Conservation (phyloP, 2,797 vertebrate species). For the Sphenodon punctatus region DNA sequence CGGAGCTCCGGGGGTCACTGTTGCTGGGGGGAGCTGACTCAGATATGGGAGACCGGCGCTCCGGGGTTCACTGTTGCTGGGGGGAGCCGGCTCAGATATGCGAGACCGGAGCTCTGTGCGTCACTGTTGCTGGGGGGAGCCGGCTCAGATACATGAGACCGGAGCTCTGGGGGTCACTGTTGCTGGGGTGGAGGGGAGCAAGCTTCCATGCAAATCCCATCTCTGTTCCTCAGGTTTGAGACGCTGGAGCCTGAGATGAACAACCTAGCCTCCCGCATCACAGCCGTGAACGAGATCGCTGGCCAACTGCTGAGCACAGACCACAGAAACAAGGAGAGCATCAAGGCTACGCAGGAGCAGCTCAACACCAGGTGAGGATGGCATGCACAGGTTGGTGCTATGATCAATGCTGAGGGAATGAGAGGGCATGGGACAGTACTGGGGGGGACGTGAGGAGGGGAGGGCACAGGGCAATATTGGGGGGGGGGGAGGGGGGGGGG, state of each 20-base stretch:
- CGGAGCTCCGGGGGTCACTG: too few species aligned
- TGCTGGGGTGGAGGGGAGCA: too few species aligned
- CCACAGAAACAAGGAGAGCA: slow-evolving; percentile 85
- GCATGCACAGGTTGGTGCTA: neutral
- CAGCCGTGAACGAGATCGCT: slow-evolving; percentile 86
- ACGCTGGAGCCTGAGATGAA: slow-evolving; percentile 97
- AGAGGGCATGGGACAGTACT: neutral
- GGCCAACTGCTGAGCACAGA: slow-evolving; percentile 84
- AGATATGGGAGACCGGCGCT: too few species aligned
- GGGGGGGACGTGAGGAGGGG: neutral
- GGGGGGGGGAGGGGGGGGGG: neutral
- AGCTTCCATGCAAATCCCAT: neutral
- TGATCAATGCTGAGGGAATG: rapidly evolving
- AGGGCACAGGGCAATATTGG: neutral
- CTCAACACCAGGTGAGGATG: slow-evolving; percentile 87
- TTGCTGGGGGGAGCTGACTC: too few species aligned
- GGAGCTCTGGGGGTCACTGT: too few species aligned
- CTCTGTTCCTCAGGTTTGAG: slow-evolving; percentile 83
- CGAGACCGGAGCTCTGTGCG: too few species aligned
- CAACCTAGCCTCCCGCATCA: slow-evolving; percentile 81
- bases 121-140: too few species aligned
- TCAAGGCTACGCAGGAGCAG: slow-evolving; percentile 85
- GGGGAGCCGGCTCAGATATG: too few species aligned
- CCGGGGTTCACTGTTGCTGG: too few species aligned
- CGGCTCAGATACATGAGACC: too few species aligned